phyloP scores from a whole-genome alignment of 92 coral and sea anemone genomes.

The Galaxea fascicularis region DNA sequence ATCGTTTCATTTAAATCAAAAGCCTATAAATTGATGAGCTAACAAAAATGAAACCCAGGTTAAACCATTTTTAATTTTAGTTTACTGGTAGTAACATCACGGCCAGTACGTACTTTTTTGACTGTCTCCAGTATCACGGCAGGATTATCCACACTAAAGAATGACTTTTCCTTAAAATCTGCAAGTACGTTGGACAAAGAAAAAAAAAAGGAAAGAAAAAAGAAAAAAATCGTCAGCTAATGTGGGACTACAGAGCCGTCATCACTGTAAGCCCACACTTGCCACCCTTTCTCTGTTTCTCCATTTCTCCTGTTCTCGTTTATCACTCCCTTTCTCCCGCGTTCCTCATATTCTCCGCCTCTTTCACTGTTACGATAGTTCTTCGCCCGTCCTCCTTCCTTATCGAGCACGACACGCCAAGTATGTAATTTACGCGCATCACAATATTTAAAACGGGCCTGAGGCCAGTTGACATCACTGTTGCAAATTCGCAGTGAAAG shows the following conservation, averaged over 20 bases:
- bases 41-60: no score
- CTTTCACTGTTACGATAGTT: not conserved
- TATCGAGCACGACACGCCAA: no score
- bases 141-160: constrained; percentile 80
- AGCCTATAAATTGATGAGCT: not conserved
- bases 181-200: constrained; percentile 13
- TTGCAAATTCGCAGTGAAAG: no score
- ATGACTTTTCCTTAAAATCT: constrained; percentile 75
- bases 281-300: not conserved
- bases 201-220: no score
- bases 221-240: not conserved
- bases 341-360: not conserved
- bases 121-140: constrained; percentile 96
- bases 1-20: no score
- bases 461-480: no score
- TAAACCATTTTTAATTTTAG: not conserved
- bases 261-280: not conserved
- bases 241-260: not conserved
- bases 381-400: no score
- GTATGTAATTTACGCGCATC: no score
- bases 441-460: no score
- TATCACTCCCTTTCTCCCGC: not conserved
- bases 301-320: not conserved
- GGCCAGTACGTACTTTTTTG: constrained; percentile 76
- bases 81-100: not conserved